phyloP scores from a whole-genome alignment of 2,888 invertebrate species.

The Bhutanitis thaidina region DNA sequence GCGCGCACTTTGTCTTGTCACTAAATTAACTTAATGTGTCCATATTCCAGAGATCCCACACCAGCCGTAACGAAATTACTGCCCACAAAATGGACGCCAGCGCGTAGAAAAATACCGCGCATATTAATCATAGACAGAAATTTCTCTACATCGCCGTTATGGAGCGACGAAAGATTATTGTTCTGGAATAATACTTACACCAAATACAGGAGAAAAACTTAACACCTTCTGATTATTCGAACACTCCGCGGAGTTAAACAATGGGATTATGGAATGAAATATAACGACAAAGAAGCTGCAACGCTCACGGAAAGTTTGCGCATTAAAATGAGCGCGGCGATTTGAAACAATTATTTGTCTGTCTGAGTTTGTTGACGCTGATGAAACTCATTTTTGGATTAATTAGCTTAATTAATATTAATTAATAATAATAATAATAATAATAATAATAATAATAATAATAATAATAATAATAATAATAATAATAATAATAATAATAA shows the following conservation, averaged over 20 bases:
- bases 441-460: too few relatives aligned
- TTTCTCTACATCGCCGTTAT: slow-evolving; percentile 43
- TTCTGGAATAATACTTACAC: slow-evolving; percentile 60
- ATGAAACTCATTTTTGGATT: slow-evolving; percentile 6
- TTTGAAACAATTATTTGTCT: slow-evolving; percentile 7
- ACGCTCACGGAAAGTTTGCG: background rate
- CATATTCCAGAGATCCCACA: slow-evolving; percentile 51
- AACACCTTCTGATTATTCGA: background rate
- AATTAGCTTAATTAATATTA: slow-evolving; percentile 8
- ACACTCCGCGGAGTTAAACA: background rate
- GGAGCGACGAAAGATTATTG: slow-evolving; percentile 43
- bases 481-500: too few relatives aligned
- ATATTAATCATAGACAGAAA: slow-evolving; percentile 45
- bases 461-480: too few relatives aligned
- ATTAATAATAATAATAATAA: too few relatives aligned
- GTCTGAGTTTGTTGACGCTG: background rate
- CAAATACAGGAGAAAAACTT: slow-evolving; percentile 52
- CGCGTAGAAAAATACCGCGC: slow-evolving; percentile 34
- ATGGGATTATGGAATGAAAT: slow-evolving; percentile 10
- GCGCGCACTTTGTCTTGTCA: slow-evolving; percentile 1
- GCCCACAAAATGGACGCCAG: slow-evolving; percentile 46
- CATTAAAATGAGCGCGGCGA: slow-evolving; percentile 8
- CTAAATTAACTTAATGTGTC: slow-evolving; percentile 9
- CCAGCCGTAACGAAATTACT: slow-evolving; percentile 32
- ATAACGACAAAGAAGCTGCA: background rate